phyloP scores from a whole-genome alignment of 2,113 vertebrate genomes.

The Aegithalos caudatus region DNA sequence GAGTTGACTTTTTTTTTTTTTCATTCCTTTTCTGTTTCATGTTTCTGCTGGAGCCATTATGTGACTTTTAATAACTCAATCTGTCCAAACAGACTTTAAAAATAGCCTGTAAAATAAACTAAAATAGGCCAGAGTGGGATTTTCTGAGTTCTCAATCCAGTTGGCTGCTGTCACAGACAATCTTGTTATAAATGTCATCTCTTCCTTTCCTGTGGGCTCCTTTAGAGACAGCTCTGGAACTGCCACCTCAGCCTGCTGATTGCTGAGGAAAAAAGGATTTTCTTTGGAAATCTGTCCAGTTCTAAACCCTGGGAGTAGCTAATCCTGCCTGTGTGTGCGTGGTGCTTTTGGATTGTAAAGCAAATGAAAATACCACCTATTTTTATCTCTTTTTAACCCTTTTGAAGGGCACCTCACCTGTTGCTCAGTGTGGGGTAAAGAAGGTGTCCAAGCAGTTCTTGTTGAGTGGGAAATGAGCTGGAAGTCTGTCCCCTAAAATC shows the following conservation, averaged over 20 bases:
- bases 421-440: background rate
- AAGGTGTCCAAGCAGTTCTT: background rate
- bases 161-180: background rate
- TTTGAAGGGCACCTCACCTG: background rate
- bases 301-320: background rate
- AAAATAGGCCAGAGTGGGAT: background rate
- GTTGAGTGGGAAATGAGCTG: background rate
- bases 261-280: background rate
- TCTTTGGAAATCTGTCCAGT: background rate
- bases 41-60: background rate
- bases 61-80: background rate
- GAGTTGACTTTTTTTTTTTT: background rate
- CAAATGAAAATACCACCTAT: background rate
- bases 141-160: background rate
- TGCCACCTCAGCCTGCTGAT: background rate
- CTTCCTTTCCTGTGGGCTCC: background rate
- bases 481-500: background rate
- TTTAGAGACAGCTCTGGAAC: background rate
- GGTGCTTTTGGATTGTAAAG: background rate
- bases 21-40: background rate
- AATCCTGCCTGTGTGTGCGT: background rate
- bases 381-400: background rate
- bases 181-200: background rate
- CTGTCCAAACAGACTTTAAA: background rate
- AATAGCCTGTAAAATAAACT: conserved; percentile 3